Evolutionary conservation across 2,888 invertebrate genomes (phyloP).

Genomic region (Caenorhabditis parvicauda): DNA sequence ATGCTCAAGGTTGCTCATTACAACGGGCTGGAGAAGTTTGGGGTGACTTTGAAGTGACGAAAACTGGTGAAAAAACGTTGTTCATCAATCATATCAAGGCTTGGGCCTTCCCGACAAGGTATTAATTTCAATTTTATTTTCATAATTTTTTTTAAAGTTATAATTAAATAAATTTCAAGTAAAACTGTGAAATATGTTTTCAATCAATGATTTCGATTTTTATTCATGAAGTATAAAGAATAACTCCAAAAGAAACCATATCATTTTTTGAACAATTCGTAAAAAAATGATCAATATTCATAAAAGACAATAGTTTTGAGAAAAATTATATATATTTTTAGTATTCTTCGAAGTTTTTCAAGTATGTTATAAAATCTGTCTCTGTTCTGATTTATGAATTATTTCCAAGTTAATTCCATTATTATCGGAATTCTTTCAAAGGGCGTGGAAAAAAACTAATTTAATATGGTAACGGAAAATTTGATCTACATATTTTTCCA

Average conservation of each 20-base stretch:
- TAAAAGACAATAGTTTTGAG: too few species aligned
- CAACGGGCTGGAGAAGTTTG: conserved; percentile 56
- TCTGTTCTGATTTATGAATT: too few species aligned
- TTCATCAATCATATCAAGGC: conserved; percentile 60
- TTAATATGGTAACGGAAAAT: not conserved
- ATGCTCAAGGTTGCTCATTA: conserved; percentile 56
- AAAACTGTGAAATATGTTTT: not conserved
- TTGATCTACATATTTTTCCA: not conserved
- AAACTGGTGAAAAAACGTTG: conserved; percentile 30
- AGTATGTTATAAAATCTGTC: too few species aligned
- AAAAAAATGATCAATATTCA: not conserved
- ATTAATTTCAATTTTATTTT: not conserved
- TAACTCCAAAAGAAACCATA: too few species aligned
- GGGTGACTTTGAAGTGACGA: conserved; percentile 52
- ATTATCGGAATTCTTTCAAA: too few species aligned
- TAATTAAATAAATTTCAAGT: not conserved
- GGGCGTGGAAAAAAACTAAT: too few species aligned
- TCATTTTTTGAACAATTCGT: conserved; percentile 1
- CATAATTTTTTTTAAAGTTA: not conserved
- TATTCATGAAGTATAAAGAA: not conserved
- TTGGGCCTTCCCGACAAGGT: conserved; percentile 62
- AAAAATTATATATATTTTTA: too few species aligned
- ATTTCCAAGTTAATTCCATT: too few species aligned
- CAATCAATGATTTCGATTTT: not conserved
- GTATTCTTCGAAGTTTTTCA: too few species aligned